phyloP scores from a whole-genome alignment of 2,113 vertebrate genomes.

The Cnemophilus loriae region DNA sequence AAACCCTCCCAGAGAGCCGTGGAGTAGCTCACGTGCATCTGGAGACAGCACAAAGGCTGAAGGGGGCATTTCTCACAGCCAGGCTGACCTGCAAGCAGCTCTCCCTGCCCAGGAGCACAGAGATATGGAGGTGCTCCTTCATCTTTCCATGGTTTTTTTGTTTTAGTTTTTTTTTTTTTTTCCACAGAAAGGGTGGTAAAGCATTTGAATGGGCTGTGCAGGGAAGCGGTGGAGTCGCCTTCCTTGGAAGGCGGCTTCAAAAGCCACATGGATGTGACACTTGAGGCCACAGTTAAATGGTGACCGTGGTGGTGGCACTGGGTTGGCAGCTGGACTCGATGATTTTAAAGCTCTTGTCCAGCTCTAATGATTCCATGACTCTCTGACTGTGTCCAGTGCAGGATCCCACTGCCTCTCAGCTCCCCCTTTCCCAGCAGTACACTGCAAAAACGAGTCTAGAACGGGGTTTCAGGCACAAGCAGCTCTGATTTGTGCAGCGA shows the following conservation, averaged over 20 bases:
- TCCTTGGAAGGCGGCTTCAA: not conserved
- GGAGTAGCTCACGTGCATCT: not conserved
- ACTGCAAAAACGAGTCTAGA: not conserved
- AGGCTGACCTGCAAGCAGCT: not conserved
- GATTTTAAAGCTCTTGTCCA: not conserved
- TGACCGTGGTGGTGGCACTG: not conserved
- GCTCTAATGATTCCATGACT: not conserved
- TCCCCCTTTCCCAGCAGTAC: not conserved
- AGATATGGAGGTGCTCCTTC: rapidly evolving
- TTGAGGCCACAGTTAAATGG: not conserved
- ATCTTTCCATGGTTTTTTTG: not conserved
- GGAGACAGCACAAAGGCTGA: not conserved
- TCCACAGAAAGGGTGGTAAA: not conserved
- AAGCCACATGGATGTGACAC: not conserved
- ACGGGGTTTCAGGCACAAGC: not conserved
- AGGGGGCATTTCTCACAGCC: not conserved
- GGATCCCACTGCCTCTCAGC: not conserved
- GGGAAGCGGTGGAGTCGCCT: not conserved
- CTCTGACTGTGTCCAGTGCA: rapidly evolving
- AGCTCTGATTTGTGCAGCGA: not conserved
- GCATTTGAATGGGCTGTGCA: not conserved
- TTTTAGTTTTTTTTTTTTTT: not conserved
- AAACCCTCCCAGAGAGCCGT: not conserved
- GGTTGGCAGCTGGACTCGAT: not conserved
- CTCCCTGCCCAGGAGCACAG: not conserved